Base-by-base conservation (phyloP, 30 jellyfish, hydroid and myxozoan genomes). In the Nemopilema nomurai region DNA sequence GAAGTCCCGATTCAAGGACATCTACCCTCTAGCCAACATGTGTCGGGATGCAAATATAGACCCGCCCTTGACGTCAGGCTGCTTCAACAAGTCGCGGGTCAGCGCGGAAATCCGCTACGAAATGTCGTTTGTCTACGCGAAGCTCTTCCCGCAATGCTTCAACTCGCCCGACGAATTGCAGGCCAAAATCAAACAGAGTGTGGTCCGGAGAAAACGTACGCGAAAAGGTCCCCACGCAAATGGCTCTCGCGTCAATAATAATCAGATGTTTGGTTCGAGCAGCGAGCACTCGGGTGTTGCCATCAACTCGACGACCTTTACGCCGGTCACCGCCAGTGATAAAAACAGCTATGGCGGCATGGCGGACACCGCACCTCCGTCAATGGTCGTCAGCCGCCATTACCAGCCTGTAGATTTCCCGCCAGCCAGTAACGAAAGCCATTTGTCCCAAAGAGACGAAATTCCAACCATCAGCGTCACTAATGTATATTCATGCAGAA, bases 41-140 rank as follows among this genome's bases (percentile, higher is more conserved):
- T 69, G 92, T 62, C 86, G 65, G 6, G 86, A 83, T n/a, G 92
- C 92, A 9, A 52, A 76, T 26, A 73, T 83, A 25, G 92, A 71
- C 33, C 92, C 92, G 3, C 83, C 86, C 0, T 18, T 83, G 18
- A 83, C 86, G 0, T 71, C 86, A 4, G 92, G 92, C 7, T 83
- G 92, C 64, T 83, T 83, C 92, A 83, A 49, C 26, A 83, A 83
- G 30, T 21, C 80, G 26, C 75, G 92, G 16, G 71, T 83, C 82
- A 83, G 92, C n/a, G 80, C 86, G n/a, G 92, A 83, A 25, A 72
- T 83, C 19, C 82, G 92, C 8, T 83, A 69, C 49, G 92, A 83
- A 22, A 71, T 83, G 92, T 69, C 92, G 0, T 76, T 76, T 20
- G 65, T 83, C 16, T 83, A 83, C 64, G 92, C 86, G 19, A 83